These are phyloP conservation scores for Glandiceps talaboti DNA, from an alignment of 53 echinoderm and acorn worm genomes.

Conservation along the genomic window DNA sequence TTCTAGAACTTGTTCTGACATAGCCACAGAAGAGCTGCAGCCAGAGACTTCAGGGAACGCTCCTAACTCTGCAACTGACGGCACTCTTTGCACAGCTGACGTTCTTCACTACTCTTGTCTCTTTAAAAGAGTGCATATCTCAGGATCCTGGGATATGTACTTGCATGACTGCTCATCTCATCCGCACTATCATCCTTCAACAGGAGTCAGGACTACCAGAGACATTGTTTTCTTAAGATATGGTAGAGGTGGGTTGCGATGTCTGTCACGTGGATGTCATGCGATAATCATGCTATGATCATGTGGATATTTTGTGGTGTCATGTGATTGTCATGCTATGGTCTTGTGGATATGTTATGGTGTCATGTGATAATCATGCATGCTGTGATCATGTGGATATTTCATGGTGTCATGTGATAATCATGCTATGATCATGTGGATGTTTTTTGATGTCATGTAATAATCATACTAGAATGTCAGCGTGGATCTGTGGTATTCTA, in stretches of 20 bases:
- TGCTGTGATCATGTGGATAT: neutral
- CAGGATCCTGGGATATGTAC: neutral
- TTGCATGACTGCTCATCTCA: neutral
- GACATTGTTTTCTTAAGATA: neutral
- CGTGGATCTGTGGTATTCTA: too few species aligned
- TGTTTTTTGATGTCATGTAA: neutral
- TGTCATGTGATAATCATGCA: neutral
- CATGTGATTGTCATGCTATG: neutral
- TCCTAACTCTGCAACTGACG: neutral
- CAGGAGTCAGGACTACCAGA: neutral
- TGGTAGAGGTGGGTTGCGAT: neutral
- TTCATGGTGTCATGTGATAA: neutral
- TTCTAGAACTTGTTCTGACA: neutral
- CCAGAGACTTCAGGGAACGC: neutral
- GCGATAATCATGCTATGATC: neutral
- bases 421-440: neutral
- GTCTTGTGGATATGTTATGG: neutral
- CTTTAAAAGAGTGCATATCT: neutral
- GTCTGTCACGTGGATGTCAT: too few species aligned
- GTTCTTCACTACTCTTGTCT: neutral
- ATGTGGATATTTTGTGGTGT: neutral
- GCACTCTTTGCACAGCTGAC: neutral
- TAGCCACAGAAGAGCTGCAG: neutral
- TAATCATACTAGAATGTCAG: too few species aligned
- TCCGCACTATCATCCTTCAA: neutral